Conservation (phyloP, 2,888 invertebrate genomes). For the Leucophenga montana region DNA sequence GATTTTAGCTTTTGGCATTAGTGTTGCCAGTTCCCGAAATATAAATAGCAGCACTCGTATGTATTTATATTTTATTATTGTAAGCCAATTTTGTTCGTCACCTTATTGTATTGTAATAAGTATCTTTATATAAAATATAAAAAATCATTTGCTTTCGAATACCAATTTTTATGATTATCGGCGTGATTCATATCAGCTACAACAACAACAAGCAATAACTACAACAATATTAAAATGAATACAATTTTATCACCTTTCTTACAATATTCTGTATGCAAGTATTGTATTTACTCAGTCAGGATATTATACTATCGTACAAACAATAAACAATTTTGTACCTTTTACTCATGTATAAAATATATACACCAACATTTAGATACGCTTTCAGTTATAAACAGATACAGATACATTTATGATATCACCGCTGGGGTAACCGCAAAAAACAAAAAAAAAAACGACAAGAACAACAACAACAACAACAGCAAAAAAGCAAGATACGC, state of each 20-base stretch:
- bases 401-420: conserved; percentile 23
- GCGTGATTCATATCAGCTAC: conserved; percentile 12
- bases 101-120: background rate
- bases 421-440: conserved; percentile 8
- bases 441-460: background rate
- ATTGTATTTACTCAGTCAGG: conserved; percentile 37
- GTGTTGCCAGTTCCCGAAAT: too few species aligned
- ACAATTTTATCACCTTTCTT: conserved; percentile 38
- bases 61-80: background rate
- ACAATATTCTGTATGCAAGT: conserved; percentile 38
- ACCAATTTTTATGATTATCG: background rate
- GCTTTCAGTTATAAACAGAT: background rate
- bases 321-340: conserved; percentile 37
- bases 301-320: conserved; percentile 33
- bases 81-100: background rate
- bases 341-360: background rate
- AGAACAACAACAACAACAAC: too few species aligned
- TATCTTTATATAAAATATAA: too few species aligned
- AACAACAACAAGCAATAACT: conserved; percentile 14
- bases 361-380: conserved; percentile 3
- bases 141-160: background rate
- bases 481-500: conserved; percentile 9
- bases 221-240: conserved; percentile 19
- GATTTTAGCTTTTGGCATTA: too few species aligned
- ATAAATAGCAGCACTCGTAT: too few species aligned